Evolutionary conservation across 2,888 invertebrate species (phyloP), one percentile per base, ranked within the genome.

Genomic region (Villa cingulata): DNA sequence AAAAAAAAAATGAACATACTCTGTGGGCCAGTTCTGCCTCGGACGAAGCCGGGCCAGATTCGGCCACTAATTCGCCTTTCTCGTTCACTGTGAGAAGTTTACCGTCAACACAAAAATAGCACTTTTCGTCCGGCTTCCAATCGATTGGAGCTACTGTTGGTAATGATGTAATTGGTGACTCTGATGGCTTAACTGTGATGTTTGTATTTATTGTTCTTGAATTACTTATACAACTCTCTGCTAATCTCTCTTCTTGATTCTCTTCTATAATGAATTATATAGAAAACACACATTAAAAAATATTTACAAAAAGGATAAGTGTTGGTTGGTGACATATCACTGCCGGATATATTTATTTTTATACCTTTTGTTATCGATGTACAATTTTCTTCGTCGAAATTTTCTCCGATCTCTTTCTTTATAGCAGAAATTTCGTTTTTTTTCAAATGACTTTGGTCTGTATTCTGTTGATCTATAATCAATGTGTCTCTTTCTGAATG

Each of bases 71-170:
- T 59, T 69, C 68, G 51, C 70, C 70, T 56, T 63, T 62, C 55
- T 67, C 63, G 66, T 68, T 70, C 58, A 70, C 69, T 60, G 66
- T 69, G 62, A 70, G 74, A 71, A 80, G 74, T 70, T 80, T 80
- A 71, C 80, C 80, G 75, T 80, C 78, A 67, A 80, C 81, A 71
- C 86, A 87, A 72, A 86, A 86, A 75, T 83, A 81, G 72, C 86
- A 87, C 75, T 86, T 85, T 68, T 81, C 82, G 67, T 81, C 76
- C 59, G 86, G 86, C 68, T 80, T 82, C 86, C 86, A 87, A 68
- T 86, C 86, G 64, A 74, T 66, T 43, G 77, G 77, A 53, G 51
- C 54, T 44, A 54, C 44, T 53, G 59, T 56, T 56, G 60, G 59
- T 59, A 61, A 58, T 60, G 59, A 56, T 53, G 53, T 50, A 53